phyloP scores from a whole-genome alignment of 2,888 invertebrate genomes.

The Ferrisia virgata region DNA sequence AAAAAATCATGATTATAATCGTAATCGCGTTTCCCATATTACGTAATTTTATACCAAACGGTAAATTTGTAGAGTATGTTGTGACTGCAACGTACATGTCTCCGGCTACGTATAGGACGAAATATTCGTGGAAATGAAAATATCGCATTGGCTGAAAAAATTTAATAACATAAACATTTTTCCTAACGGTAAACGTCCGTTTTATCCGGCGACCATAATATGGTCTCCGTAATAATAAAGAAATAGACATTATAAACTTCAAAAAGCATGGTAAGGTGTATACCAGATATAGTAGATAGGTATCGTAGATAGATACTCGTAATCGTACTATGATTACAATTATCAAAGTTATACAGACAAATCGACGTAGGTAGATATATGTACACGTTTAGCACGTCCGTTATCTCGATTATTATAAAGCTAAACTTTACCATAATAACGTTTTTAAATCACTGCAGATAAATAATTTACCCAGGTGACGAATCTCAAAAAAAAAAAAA shows the following conservation, averaged over 20 bases:
- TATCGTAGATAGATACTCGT: too few relatives aligned
- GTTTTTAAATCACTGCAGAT: background rate
- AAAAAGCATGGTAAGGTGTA: too few relatives aligned
- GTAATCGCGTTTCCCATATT: background rate
- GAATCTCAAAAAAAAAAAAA: background rate
- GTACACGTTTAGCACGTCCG: too few relatives aligned
- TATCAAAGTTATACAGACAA: too few relatives aligned
- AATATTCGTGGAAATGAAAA: slow-evolving; percentile 10
- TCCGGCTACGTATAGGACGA: background rate
- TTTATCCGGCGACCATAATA: background rate
- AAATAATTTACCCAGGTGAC: background rate
- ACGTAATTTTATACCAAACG: background rate
- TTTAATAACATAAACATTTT: slow-evolving; percentile 9
- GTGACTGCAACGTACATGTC: background rate
- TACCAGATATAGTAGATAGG: too few relatives aligned
- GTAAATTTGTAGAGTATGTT: background rate
- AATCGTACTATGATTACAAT: too few relatives aligned
- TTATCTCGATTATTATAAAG: background rate
- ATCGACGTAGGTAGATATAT: too few relatives aligned
- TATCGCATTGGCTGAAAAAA: background rate
- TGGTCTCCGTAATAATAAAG: background rate
- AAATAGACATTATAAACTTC: background rate
- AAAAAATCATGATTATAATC: background rate
- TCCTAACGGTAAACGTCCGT: background rate
- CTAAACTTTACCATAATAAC: background rate